phyloP scores from a whole-genome alignment of 2,888 invertebrate species.

The Orthosia cruda region DNA sequence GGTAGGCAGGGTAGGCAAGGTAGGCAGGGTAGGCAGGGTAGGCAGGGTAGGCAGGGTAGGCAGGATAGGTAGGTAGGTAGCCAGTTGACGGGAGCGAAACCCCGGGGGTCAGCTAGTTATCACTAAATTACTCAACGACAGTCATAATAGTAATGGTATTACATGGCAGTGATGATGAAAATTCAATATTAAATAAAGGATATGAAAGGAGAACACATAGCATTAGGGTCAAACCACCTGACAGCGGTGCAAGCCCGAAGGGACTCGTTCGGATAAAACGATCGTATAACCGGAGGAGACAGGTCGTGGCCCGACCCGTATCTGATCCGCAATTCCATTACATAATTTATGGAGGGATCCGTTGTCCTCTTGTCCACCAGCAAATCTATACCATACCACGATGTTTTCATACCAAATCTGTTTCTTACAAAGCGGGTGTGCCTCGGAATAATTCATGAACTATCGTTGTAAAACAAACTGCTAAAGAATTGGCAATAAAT shows the following conservation, averaged over 20 bases:
- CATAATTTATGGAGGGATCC: slow-evolving; percentile 80
- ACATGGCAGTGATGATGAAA: slow-evolving; percentile 15
- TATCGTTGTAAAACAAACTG: slow-evolving; percentile 33
- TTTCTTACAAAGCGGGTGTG: slow-evolving; percentile 61
- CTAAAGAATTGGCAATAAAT: slow-evolving; percentile 31
- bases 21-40: too few species aligned
- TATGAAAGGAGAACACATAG: slow-evolving; percentile 62
- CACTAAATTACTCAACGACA: slow-evolving; percentile 4
- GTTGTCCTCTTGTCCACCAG: slow-evolving; percentile 45
- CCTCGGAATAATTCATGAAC: slow-evolving; percentile 50
- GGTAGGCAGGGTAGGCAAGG: too few species aligned
- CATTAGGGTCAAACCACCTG: slow-evolving; percentile 76
- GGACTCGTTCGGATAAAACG: slow-evolving; percentile 71
- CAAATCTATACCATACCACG: slow-evolving; percentile 56
- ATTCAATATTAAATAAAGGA: slow-evolving; percentile 65
- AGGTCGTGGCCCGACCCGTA: slow-evolving; percentile 72
- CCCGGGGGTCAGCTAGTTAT: too few species aligned
- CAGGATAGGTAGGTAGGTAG: too few species aligned
- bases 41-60: too few species aligned
- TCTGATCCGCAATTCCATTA: slow-evolving; percentile 77
- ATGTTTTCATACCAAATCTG: slow-evolving; percentile 65
- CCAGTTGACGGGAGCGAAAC: too few species aligned
- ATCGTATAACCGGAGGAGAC: slow-evolving; percentile 73
- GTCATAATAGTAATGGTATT: background rate
- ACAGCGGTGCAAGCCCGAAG: slow-evolving; percentile 66